phyloP scores from a whole-genome alignment of 2,797 vertebrate genomes.

The Pangasius larnaudii region DNA sequence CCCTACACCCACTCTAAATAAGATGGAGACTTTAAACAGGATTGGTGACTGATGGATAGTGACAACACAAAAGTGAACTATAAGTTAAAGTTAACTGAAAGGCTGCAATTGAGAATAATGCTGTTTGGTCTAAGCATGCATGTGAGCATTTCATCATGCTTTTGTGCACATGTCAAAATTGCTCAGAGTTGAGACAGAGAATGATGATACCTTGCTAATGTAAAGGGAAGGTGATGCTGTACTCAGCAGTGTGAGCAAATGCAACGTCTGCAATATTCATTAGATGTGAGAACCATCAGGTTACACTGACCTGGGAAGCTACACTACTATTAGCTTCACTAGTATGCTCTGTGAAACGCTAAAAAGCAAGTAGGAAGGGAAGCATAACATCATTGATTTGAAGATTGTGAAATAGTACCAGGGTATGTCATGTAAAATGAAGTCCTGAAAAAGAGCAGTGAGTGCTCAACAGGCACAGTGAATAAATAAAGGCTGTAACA shows the following conservation, averaged over 20 bases:
- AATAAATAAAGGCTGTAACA: conserved; percentile 8
- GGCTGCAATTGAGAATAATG: conserved; percentile 17
- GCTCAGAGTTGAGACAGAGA: conserved; percentile 19
- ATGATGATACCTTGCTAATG: conserved; percentile 48
- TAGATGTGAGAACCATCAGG: conserved; percentile 50
- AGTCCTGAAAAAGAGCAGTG: neutral
- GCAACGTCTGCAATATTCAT: conserved; percentile 46
- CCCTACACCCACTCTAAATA: conserved; percentile 31
- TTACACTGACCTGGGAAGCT: conserved; percentile 20
- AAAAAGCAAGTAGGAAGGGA: neutral
- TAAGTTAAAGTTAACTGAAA: conserved; percentile 21
- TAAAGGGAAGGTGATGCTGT: conserved; percentile 32
- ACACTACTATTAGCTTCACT: conserved; percentile 35
- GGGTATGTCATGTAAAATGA: neutral
- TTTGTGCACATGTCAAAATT: conserved; percentile 28
- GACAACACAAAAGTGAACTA: conserved; percentile 16
- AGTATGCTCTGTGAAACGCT: neutral
- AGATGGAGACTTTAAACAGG: conserved; percentile 33
- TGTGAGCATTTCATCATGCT: conserved; percentile 33
- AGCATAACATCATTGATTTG: neutral
- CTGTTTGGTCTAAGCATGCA: conserved; percentile 23
- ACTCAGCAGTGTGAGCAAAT: conserved; percentile 37
- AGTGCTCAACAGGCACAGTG: neutral
- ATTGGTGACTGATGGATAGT: neutral
- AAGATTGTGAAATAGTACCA: neutral